phyloP scores from a whole-genome alignment of 2,888 invertebrate genomes.

The Tetrapedia diversipes region DNA sequence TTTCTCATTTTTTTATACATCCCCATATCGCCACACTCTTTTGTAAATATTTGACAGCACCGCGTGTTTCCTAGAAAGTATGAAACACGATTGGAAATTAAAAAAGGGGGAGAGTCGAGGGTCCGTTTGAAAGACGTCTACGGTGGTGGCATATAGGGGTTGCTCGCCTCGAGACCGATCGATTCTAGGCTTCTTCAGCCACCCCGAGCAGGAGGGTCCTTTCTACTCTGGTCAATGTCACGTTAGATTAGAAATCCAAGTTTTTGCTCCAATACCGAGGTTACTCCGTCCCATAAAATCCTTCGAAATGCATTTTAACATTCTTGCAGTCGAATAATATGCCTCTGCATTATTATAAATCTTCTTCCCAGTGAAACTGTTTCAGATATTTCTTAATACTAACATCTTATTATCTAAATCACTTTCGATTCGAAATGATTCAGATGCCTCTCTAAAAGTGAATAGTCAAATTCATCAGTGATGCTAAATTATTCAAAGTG shows the following conservation, averaged over 20 bases:
- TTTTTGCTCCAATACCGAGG: slow-evolving; percentile 37
- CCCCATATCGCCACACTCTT: background rate
- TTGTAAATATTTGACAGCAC: slow-evolving; percentile 3
- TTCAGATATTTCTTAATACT: too few species aligned
- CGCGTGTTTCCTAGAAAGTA: slow-evolving; percentile 3
- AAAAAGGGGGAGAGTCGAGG: slow-evolving; percentile 39
- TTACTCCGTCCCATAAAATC: slow-evolving; percentile 13
- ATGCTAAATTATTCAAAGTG: too few species aligned
- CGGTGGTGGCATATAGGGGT: slow-evolving; percentile 55
- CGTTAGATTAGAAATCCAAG: slow-evolving; percentile 60
- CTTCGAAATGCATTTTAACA: background rate
- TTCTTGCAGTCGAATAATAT: background rate
- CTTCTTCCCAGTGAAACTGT: background rate
- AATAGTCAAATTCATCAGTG: too few species aligned
- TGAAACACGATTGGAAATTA: slow-evolving; percentile 35
- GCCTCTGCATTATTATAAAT: background rate
- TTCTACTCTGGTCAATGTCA: slow-evolving; percentile 68
- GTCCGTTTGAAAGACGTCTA: slow-evolving; percentile 55
- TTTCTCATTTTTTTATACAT: background rate
- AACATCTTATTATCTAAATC: too few species aligned
- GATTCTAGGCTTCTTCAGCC: slow-evolving; percentile 59
- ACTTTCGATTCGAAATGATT: too few species aligned
- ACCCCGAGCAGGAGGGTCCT: slow-evolving; percentile 53
- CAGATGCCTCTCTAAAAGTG: too few species aligned
- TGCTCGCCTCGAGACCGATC: slow-evolving; percentile 63